These are phyloP conservation scores for Chamaea fasciata DNA, from an alignment of 2,113 vertebrate genomes.

Conservation along the genomic window DNA sequence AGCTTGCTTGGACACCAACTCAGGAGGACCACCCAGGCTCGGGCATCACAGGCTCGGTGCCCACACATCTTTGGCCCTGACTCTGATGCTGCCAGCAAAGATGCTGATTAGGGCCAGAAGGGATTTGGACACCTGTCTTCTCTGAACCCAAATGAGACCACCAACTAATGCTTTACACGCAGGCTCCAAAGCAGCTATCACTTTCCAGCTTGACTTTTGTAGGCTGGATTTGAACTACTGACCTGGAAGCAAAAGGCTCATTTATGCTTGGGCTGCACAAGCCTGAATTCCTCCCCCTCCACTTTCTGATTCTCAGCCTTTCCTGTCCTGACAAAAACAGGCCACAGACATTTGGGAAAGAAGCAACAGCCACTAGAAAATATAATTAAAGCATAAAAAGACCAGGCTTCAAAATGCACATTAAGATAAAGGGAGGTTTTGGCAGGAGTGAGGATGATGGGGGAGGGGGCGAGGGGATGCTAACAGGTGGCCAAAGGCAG, in stretches of 20 bases:
- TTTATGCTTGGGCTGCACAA: neutral
- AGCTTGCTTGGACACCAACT: neutral
- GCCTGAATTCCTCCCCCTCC: neutral
- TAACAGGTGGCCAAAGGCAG: constrained; percentile 46
- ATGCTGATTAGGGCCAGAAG: neutral
- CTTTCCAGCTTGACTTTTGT: neutral
- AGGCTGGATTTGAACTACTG: constrained; percentile 24
- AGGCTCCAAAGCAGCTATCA: neutral
- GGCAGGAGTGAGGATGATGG: neutral
- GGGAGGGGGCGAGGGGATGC: neutral
- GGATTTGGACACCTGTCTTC: constrained; percentile 27
- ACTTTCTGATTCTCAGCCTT: neutral
- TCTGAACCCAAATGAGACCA: neutral
- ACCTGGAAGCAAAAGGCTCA: constrained; percentile 40
- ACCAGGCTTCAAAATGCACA: neutral
- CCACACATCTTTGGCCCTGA: neutral
- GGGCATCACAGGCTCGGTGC: neutral
- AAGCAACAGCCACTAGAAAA: neutral
- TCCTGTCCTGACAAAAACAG: constrained; percentile 1
- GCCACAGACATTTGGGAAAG: neutral
- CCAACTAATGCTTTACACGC: neutral
- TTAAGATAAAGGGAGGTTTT: constrained; percentile 18
- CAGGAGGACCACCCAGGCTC: constrained; percentile 25
- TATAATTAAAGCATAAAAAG: neutral
- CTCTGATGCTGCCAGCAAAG: constrained; percentile 28